phyloP scores from a whole-genome alignment of 2,797 vertebrate genomes.

The Trachurus trachurus region DNA sequence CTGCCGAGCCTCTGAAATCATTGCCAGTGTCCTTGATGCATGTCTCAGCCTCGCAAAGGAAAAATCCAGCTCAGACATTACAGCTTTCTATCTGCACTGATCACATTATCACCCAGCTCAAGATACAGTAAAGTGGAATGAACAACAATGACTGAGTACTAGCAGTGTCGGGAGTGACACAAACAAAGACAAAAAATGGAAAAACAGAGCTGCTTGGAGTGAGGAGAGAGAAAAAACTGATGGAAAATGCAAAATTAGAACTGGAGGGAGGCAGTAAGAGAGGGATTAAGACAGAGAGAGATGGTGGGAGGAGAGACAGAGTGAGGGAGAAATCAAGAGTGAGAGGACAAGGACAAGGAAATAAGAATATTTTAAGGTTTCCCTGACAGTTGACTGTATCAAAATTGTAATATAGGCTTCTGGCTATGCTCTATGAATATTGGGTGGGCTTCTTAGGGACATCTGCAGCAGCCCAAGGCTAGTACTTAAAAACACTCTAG shows the following conservation, averaged over 20 bases:
- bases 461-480: constrained; percentile 68
- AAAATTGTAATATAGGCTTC: constrained; percentile 51
- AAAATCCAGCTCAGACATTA: constrained; percentile 18
- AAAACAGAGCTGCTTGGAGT: constrained; percentile 36
- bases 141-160: constrained; percentile 29
- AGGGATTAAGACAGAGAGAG: constrained; percentile 59
- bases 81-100: constrained; percentile 23
- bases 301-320: constrained; percentile 43
- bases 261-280: constrained; percentile 53
- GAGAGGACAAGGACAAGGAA: constrained; percentile 73
- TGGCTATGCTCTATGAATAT: constrained; percentile 57
- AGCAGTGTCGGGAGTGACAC: constrained; percentile 29
- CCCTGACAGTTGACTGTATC: constrained; percentile 65
- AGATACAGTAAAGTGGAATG: constrained; percentile 29
- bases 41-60: neutral
- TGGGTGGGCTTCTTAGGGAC: constrained; percentile 68
- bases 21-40: neutral
- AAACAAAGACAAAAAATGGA: constrained; percentile 41
- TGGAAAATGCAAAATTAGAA: constrained; percentile 63
- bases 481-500: constrained; percentile 67
- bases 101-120: constrained; percentile 32
- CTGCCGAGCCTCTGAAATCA: constrained; percentile 9
- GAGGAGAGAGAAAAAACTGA: constrained; percentile 38
- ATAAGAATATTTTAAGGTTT: constrained; percentile 68
- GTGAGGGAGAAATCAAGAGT: constrained; percentile 55